A percentile compares a stretch with the other conserved stretches of the same genome.
Conservation (phyloP, 2,888 invertebrate genomes). For the Galerucella nymphaeae region DNA sequence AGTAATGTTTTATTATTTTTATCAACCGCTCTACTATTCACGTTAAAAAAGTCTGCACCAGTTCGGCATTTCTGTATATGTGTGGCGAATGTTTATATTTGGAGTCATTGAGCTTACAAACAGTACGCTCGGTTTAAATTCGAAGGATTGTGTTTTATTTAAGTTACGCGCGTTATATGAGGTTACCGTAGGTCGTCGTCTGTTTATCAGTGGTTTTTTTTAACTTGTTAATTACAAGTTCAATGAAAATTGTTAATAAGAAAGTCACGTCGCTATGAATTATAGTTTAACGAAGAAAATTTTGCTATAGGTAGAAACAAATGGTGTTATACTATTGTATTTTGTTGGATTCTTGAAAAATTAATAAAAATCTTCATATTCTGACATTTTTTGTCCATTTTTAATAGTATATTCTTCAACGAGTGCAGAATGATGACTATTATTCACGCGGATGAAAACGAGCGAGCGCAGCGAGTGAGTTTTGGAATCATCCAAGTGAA, state of each 20-base stretch:
- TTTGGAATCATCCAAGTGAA: no score
- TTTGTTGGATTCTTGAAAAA: no score
- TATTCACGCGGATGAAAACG: no score
- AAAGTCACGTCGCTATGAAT: background rate
- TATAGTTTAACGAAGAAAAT: background rate
- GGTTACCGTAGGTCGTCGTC: conserved; percentile 34
- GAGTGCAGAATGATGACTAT: no score
- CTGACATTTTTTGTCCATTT: no score
- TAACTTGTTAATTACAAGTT: conserved; percentile 7
- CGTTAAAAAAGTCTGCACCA: conserved; percentile 55
- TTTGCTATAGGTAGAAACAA: background rate
- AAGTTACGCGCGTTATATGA: conserved; percentile 44
- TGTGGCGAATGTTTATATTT: conserved; percentile 46
- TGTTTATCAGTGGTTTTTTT: conserved; percentile 8
- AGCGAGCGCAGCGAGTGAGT: no score
- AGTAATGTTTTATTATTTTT: conserved; percentile 64
- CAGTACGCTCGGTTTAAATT: conserved; percentile 17
- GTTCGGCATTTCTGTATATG: conserved; percentile 45
- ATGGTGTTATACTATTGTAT: no score
- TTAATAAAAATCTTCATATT: no score
- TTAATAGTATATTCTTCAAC: no score
- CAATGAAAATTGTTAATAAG: background rate
- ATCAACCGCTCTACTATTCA: conserved; percentile 58
- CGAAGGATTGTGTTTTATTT: conserved; percentile 42
- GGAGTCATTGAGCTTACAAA: conserved; percentile 48